phyloP scores from a whole-genome alignment of 1,140 invertebrate species.

The Dinoponera quadriceps region DNA sequence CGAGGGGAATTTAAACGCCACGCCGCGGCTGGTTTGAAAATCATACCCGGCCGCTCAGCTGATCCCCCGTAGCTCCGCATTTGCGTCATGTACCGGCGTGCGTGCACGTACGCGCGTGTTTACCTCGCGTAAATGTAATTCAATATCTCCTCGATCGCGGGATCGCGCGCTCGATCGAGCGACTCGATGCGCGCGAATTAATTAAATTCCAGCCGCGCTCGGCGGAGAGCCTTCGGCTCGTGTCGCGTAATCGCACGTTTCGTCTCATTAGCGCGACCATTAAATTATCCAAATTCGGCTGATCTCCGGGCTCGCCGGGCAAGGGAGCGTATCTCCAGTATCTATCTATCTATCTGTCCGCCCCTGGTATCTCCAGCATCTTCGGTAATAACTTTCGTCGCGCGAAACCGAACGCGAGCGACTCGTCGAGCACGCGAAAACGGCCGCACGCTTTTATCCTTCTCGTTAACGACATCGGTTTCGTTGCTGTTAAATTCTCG shows the following conservation, averaged over 20 bases:
- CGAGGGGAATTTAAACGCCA: not conserved
- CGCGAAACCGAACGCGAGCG: too few species aligned
- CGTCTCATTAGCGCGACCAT: slow-evolving; percentile 57
- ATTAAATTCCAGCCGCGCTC: slow-evolving; percentile 59
- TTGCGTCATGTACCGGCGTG: slow-evolving; percentile 35
- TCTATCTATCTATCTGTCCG: too few species aligned
- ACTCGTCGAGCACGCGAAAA: too few species aligned
- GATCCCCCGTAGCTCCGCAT: slow-evolving; percentile 26
- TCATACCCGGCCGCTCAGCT: slow-evolving; percentile 6
- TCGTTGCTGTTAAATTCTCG: too few species aligned
- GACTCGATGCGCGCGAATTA: slow-evolving; percentile 53
- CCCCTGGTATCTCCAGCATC: too few species aligned
- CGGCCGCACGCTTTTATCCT: too few species aligned
- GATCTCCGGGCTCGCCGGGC: not conserved
- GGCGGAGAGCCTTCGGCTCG: slow-evolving; percentile 50
- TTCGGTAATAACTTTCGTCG: too few species aligned
- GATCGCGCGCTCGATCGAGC: slow-evolving; percentile 34
- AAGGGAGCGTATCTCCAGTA: too few species aligned
- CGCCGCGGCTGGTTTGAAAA: slow-evolving; percentile 6
- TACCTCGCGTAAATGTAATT: slow-evolving; percentile 45
- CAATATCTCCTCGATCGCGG: slow-evolving; percentile 60
- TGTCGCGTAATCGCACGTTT: slow-evolving; percentile 59
- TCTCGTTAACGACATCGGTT: too few species aligned
- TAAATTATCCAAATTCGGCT: slow-evolving; percentile 57
- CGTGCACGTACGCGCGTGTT: slow-evolving; percentile 12